These are phyloP conservation scores for Pachyseris speciosa DNA, from an alignment of 64 coral and sea anemone species.

Conservation along the genomic window DNA sequence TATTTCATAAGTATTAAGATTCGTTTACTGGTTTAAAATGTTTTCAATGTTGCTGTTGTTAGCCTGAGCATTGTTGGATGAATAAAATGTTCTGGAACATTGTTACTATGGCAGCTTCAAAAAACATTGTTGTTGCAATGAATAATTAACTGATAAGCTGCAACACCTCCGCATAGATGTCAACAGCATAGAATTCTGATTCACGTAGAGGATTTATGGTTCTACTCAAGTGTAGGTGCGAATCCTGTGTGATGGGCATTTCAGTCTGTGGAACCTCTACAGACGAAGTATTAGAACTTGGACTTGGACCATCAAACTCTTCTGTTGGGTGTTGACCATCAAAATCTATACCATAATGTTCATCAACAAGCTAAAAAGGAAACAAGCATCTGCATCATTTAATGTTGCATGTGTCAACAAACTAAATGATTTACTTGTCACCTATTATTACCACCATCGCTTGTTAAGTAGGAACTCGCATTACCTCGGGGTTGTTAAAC, in stretches of 20 bases:
- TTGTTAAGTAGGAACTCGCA: not conserved
- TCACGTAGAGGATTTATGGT: conserved; percentile 67
- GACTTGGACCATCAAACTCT: not conserved
- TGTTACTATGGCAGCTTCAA: not conserved
- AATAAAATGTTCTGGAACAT: conserved; percentile 4
- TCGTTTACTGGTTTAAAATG: no score
- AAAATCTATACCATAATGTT: conserved; percentile 6
- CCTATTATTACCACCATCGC: not conserved
- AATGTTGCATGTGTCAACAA: not conserved
- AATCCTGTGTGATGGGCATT: conserved; percentile 43
- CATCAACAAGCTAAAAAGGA: conserved; percentile 20
- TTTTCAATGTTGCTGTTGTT: conserved; percentile 1
- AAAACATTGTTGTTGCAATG: conserved; percentile 6
- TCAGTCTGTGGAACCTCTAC: conserved; percentile 25
- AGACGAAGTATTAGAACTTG: not conserved
- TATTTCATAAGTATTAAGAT: no score
- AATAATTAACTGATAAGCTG: conserved; percentile 25
- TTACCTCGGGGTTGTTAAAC: conserved; percentile 53
- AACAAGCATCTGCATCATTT: not conserved
- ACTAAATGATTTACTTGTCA: not conserved
- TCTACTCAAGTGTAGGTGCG: conserved; percentile 37
- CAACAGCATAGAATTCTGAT: conserved; percentile 73
- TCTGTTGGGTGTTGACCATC: not conserved
- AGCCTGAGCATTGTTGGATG: not conserved
- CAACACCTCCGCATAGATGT: conserved; percentile 69